Conservation (phyloP, 2,888 invertebrate genomes). For the Cetonia aurata region DNA sequence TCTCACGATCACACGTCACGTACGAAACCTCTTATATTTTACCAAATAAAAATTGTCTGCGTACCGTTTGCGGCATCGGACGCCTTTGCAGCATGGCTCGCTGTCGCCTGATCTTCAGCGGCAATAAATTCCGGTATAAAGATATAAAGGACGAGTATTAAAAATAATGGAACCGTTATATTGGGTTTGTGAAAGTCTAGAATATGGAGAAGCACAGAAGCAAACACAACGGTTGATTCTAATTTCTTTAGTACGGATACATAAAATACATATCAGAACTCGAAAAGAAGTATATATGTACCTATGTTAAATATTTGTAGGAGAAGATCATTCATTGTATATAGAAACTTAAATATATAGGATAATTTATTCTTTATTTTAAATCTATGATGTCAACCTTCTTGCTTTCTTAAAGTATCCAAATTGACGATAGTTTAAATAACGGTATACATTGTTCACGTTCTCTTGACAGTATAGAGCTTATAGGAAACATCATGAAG, state of each 20-base stretch:
- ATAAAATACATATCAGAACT: too few species aligned
- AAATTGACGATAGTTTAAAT: too few species aligned
- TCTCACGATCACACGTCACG: constrained; percentile 27
- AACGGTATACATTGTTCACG: too few species aligned
- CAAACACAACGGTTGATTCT: background rate
- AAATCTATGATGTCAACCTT: too few species aligned
- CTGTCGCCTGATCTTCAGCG: constrained; percentile 11
- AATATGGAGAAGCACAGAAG: background rate
- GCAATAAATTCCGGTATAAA: constrained; percentile 30
- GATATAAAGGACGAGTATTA: constrained; percentile 26
- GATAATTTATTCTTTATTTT: too few species aligned
- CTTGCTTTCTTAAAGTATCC: too few species aligned
- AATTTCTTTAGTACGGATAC: background rate
- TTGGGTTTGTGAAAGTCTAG: background rate
- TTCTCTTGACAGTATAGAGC: too few species aligned
- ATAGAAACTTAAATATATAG: too few species aligned
- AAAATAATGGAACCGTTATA: constrained; percentile 26
- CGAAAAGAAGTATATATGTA: too few species aligned
- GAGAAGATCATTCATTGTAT: too few species aligned
- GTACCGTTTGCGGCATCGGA: constrained; percentile 17
- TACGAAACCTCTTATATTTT: constrained; percentile 31
- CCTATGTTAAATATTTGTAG: too few species aligned
- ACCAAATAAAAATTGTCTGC: constrained; percentile 34
- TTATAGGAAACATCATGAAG: too few species aligned
- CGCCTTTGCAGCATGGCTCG: background rate